Conservation (phyloP, 2,113 vertebrate genomes). For the Labeo catla region DNA sequence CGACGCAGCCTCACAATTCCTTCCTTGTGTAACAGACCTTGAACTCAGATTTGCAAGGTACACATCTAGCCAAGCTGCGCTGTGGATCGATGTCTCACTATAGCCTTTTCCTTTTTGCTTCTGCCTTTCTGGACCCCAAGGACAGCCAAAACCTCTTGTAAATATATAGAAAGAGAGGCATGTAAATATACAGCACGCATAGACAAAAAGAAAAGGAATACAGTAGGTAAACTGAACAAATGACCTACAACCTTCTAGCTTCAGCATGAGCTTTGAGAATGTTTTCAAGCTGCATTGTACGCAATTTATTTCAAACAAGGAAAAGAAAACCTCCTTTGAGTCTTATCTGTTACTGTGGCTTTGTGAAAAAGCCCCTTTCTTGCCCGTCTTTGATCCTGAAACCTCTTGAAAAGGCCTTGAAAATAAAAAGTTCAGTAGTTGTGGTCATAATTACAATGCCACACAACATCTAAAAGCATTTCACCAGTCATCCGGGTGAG, state of each 20-base stretch:
- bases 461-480: neutral
- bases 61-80: slow-evolving; percentile 27
- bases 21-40: slow-evolving; percentile 35
- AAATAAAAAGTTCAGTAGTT: slow-evolving; percentile 3
- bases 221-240: slow-evolving; percentile 26
- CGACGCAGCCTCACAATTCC: slow-evolving; percentile 17
- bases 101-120: neutral
- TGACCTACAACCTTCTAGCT: slow-evolving; percentile 24
- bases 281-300: neutral
- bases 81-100: slow-evolving; percentile 35
- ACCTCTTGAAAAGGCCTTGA: neutral
- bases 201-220: neutral
- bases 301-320: neutral
- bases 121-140: slow-evolving; percentile 1
- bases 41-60: slow-evolving; percentile 42
- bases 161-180: neutral
- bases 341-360: neutral
- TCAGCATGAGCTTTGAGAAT: neutral
- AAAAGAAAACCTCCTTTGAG: neutral
- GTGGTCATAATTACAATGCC: neutral
- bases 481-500: neutral
- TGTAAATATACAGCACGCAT: neutral
- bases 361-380: neutral
- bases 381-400: neutral
- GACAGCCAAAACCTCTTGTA: slow-evolving; percentile 12